phyloP scores from a whole-genome alignment of 53 echinoderm and acorn worm genomes.

The Echinometra lucunter region DNA sequence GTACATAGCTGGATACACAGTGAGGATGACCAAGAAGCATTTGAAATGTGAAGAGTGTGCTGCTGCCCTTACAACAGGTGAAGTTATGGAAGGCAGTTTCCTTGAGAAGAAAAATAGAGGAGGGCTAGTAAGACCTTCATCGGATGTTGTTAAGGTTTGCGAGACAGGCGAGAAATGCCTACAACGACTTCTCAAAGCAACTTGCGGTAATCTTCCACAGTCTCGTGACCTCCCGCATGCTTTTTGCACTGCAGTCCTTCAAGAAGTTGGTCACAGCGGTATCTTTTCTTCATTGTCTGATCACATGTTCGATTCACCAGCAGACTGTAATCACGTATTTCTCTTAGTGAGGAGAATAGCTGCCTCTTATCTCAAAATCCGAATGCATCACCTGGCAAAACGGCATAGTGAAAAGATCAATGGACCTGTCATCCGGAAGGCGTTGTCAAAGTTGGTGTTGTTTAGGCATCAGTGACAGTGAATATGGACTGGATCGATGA shows the following conservation, averaged over 20 bases:
- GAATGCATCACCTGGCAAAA: slow-evolving; percentile 69
- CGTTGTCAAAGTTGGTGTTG: slow-evolving; percentile 32
- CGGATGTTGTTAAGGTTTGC: slow-evolving; percentile 73
- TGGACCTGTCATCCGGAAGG: slow-evolving; percentile 15
- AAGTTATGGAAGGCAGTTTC: slow-evolving; percentile 24
- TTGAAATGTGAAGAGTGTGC: too few species aligned
- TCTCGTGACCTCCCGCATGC: neutral
- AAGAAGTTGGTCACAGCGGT: neutral
- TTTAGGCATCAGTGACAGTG: slow-evolving; percentile 59
- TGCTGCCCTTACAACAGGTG: neutral
- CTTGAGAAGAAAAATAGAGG: slow-evolving; percentile 70
- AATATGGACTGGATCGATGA: too few species aligned
- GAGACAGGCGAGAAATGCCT: slow-evolving; percentile 63
- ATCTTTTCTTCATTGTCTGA: slow-evolving; percentile 22
- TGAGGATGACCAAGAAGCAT: too few species aligned
- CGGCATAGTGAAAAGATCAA: neutral
- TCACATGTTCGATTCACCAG: slow-evolving; percentile 12
- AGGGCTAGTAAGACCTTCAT: slow-evolving; percentile 66
- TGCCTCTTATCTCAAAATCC: slow-evolving; percentile 57
- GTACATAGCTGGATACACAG: too few species aligned
- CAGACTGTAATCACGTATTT: slow-evolving; percentile 61
- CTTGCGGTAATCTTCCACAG: slow-evolving; percentile 67
- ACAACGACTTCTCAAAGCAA: slow-evolving; percentile 61
- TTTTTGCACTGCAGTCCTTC: slow-evolving; percentile 31
- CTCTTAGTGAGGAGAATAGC: slow-evolving; percentile 54